Base-by-base conservation (phyloP, 2,113 vertebrate species). In the Pseudorectes ferrugineus region DNA sequence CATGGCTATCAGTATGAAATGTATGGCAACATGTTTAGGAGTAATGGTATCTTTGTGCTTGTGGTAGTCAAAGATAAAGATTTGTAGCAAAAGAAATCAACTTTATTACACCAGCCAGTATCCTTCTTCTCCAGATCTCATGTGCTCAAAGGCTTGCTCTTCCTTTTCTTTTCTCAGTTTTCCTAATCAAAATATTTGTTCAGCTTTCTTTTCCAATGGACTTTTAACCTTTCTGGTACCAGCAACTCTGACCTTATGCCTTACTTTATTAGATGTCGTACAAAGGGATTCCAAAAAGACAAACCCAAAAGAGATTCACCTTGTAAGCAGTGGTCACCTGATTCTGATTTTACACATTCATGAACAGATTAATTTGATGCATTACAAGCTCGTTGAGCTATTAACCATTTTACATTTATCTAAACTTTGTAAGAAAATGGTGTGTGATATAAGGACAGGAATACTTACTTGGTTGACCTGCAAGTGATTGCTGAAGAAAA, bases 401-500 rank as follows among this genome's bases (percentile, higher is more conserved):
- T 31, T 57, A 75, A 52, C 0, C 0, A 14, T 48, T 93, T 83
- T 26, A 33, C 8, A 28, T 2, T 35, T 43, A 19, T 13, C 1
- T 57, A 61, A 26, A 36, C 25, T 65, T 51, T 67, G 2, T 29
- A 68, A 76, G n/a, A 45, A 83, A 75, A 51, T 5, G 1, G 1
- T 4, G 10, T 25, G 4, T 17, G 7, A 16, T 54, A 2, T 25
- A 49, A 45, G 5, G 7, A 24, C 19, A 45, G 0, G 23, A 12
- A 12, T 19, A 43, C 0, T 66, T 28, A 23, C 1, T 43, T 38
- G 26, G 5, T 43, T 38, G 40, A 81, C 3, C 48, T 71, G 2
- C 11, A 87, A 43, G 9, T 55, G 12, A 46, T 25, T 70, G 11
- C 7, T 49, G 16, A 80, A 36, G 8, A 67, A 25, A 57, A 1